Evolutionary conservation across 2,888 invertebrate genomes (phyloP).

Genomic region (Ophion costatus): DNA sequence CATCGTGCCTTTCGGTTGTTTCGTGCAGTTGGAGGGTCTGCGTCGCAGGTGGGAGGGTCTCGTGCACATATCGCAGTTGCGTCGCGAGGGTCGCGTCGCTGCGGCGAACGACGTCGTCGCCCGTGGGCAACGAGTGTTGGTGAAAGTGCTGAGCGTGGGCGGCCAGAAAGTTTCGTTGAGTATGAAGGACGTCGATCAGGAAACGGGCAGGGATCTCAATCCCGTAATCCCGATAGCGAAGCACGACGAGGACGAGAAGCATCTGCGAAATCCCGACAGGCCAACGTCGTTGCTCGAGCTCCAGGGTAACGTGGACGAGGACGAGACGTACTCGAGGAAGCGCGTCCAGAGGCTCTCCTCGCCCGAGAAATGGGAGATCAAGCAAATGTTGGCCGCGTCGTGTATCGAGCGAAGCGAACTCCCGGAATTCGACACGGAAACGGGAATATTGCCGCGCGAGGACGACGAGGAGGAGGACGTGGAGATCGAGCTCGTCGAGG

Average conservation of each 20-base stretch:
- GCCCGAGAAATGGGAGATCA: slow-evolving; percentile 98
- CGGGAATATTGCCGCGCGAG: slow-evolving; percentile 94
- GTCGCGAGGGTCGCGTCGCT: slow-evolving; percentile 96
- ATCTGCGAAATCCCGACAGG: slow-evolving; percentile 95
- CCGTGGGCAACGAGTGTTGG: slow-evolving; percentile 93
- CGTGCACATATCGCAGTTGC: slow-evolving; percentile 97
- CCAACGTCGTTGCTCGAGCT: slow-evolving; percentile 87
- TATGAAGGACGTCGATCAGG: slow-evolving; percentile 99
- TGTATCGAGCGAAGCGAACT: slow-evolving; percentile 90
- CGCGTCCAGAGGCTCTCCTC: slow-evolving; percentile 96
- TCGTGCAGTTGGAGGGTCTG: slow-evolving; percentile 97
- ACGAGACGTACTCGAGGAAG: slow-evolving; percentile 92
- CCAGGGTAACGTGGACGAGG: slow-evolving; percentile 87
- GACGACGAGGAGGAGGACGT: slow-evolving; percentile 98
- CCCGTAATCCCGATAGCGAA: slow-evolving; percentile 89
- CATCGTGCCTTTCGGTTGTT: slow-evolving; percentile 99
- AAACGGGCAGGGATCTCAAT: slow-evolving; percentile 96
- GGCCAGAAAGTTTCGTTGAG: slow-evolving; percentile 95
- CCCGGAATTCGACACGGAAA: slow-evolving; percentile 99
- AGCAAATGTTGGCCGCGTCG: slow-evolving; percentile 87
- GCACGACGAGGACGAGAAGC: slow-evolving; percentile 87
- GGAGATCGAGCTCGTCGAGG: slow-evolving; percentile 99
- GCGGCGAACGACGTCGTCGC: slow-evolving; percentile 97
- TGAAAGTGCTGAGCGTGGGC: slow-evolving; percentile 96
- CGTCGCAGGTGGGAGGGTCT: slow-evolving; percentile 96